Evolutionary conservation across 2,113 vertebrate species (phyloP), one percentile per base, ranked within the genome.

Genomic region (Protobothrops mucrosquamatus): DNA sequence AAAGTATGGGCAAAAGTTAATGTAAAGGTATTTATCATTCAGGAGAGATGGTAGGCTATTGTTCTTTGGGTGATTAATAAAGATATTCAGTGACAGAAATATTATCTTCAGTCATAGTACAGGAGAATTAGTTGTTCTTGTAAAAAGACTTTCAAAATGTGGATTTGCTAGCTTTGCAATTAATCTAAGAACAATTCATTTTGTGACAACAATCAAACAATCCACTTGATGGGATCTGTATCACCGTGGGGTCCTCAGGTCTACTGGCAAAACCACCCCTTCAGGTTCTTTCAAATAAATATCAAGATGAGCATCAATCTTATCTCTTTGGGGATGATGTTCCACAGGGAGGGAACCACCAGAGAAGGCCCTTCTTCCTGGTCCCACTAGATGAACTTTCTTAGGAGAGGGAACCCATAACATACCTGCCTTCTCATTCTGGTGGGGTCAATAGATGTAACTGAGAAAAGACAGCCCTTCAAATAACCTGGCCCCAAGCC

Each of bases 1-100:
- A 51, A 95, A 51, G 39, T 90, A 92, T 1, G 1, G 92, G 87
- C 93, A 90, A 90, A 92, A 93, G 64, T 57, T 81, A 94, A 87
- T 92, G 88, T 94, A 15, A 95, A 64, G 57, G 94, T 93, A 95
- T 95, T 95, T 86, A 59, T 92, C 89, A 89, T 93, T 95, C 94
- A 95, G 89, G 57, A 94, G 22, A 64, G 29, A 69, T 5, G 4
- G 12, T 90, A 94, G 95, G 94, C 93, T 89, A 64, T 8, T 23
- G 94, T 94, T 93, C 22, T 81, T 93, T 94, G 54, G 94, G 92
- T 95, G 93, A 96, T 96, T 95, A 92, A 97, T 95, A 59, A 87
- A 57, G 87, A 61, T 51, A 92, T 95, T 95, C 92, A 94, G 91
- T 64, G 59, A 94, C 51, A 90, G 88, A 95, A 94, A 43, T 92